A percentile compares a stretch with the other conserved stretches of the same genome.
phyloP scores from a whole-genome alignment of 2,797 vertebrate genomes.

The Pelochelys cantorii region DNA sequence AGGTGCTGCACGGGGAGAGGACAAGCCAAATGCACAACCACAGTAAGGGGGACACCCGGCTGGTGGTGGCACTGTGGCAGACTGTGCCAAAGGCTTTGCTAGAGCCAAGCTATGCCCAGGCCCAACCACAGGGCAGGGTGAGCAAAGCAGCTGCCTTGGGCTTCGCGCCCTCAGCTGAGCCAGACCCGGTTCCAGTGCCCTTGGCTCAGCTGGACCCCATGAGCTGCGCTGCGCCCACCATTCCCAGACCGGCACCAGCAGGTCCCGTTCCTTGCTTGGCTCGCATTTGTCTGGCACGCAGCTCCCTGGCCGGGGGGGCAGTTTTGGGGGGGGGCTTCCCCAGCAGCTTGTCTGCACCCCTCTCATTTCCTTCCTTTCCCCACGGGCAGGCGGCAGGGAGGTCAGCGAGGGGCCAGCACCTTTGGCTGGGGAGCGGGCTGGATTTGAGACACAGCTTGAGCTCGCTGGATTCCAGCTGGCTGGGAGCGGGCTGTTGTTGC shows the following conservation, averaged over 20 bases:
- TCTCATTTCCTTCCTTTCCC: not conserved
- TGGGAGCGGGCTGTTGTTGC: not conserved
- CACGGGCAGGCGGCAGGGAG: conserved; percentile 41
- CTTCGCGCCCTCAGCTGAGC: conserved; percentile 39
- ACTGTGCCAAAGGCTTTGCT: too few species aligned
- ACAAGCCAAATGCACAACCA: not conserved
- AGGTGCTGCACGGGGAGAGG: not conserved
- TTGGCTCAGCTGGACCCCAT: conserved; percentile 70
- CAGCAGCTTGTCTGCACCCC: not conserved
- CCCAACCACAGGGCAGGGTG: too few species aligned
- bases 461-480: conserved; percentile 12
- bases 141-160: too few species aligned
- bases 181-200: conserved; percentile 54
- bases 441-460: conserved; percentile 2
- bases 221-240: conserved; percentile 61
- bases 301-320: conserved; percentile 28
- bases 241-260: conserved; percentile 5
- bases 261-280: too few species aligned
- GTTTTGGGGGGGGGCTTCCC: conserved; percentile 53
- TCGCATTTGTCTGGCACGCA: too few species aligned
- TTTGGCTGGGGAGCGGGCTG: not conserved
- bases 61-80: too few species aligned
- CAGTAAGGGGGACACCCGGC: not conserved
- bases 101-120: too few species aligned
- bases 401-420: not conserved